These are phyloP conservation scores for Torymus tubicola DNA, from an alignment of 2,888 invertebrate species.

Conservation along the genomic window DNA sequence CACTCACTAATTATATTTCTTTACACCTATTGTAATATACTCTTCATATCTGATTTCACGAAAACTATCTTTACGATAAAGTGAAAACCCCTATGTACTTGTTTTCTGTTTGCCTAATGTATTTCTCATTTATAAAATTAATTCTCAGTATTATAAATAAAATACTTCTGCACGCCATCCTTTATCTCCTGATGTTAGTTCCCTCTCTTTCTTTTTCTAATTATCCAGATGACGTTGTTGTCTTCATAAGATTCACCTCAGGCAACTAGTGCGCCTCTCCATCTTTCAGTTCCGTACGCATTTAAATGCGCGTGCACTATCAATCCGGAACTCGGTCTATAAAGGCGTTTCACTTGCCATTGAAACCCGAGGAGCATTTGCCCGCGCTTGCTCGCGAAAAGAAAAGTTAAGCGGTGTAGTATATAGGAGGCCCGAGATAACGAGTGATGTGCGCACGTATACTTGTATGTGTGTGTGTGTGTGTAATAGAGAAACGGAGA, in stretches of 20 bases:
- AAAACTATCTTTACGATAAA: too few relatives aligned
- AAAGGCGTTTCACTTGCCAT: conserved; percentile 35
- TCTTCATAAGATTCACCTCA: conserved; percentile 60
- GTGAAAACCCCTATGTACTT: too few relatives aligned
- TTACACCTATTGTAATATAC: too few relatives aligned
- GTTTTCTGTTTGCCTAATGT: too few relatives aligned
- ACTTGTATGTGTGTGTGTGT: not conserved
- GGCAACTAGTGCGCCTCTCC: conserved; percentile 6
- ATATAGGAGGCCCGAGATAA: not conserved
- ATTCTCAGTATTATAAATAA: too few relatives aligned
- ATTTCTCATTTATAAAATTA: too few relatives aligned
- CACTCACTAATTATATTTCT: too few relatives aligned
- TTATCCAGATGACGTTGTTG: conserved; percentile 62
- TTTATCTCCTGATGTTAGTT: not conserved
- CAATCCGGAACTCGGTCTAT: conserved; percentile 35
- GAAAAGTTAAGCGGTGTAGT: conserved; percentile 41
- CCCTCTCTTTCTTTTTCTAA: conserved; percentile 44
- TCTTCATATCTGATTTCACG: too few relatives aligned
- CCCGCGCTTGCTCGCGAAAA: conserved; percentile 14
- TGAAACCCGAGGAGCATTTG: conserved; percentile 33
- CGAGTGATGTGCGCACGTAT: too few relatives aligned
- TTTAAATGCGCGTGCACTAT: not conserved
- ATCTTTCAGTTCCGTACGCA: not conserved
- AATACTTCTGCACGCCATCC: not conserved
- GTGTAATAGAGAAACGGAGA: conserved; percentile 31